These are phyloP conservation scores for Piaya cayana DNA, from an alignment of 2,113 vertebrate genomes.

Conservation along the genomic window DNA sequence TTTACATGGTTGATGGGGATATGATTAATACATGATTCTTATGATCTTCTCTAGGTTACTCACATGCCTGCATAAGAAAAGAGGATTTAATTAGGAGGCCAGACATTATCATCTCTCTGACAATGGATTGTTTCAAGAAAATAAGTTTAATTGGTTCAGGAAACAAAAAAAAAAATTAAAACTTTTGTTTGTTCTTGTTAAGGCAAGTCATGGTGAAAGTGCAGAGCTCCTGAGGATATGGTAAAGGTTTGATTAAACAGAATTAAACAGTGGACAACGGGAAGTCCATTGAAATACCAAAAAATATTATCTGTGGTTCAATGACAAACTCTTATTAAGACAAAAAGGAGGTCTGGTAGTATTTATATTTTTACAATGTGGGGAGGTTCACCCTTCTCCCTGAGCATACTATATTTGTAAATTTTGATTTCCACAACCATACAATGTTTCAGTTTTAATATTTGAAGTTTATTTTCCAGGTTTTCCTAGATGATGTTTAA, in stretches of 20 bases:
- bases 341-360: not conserved
- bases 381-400: not conserved
- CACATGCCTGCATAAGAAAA: not conserved
- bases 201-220: too few relatives aligned
- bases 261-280: not conserved
- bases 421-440: not conserved
- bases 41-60: not conserved
- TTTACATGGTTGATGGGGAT: not conserved
- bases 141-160: not conserved
- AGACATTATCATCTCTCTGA: not conserved
- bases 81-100: not conserved
- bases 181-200: not conserved
- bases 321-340: not conserved
- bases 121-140: not conserved
- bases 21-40: not conserved
- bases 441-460: not conserved
- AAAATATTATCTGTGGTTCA: not conserved
- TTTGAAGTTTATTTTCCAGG: not conserved
- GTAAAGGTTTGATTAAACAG: not conserved
- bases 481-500: not conserved
- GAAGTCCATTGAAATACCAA: not conserved
- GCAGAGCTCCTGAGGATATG: not conserved
- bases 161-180: not conserved
- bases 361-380: not conserved
- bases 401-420: not conserved